Percentiles rank a stretch among this genome's conserved stretches.
Evolutionary conservation across 1,140 invertebrate genomes (phyloP).

Genomic region (Triops cancriformis): DNA sequence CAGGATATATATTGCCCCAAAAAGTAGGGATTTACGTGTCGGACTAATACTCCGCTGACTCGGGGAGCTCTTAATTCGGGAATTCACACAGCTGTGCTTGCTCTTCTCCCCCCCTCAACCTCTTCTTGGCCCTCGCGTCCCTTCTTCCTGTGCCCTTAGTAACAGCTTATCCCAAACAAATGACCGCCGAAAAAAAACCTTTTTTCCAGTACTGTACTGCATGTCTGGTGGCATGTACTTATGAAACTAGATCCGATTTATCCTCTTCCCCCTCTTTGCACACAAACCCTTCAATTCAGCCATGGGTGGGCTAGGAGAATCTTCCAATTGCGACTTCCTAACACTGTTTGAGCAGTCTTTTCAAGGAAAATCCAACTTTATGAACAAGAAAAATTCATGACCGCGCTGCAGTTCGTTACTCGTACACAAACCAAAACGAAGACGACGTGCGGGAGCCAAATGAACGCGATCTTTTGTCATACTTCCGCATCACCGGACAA

Average conservation of each 20-base stretch:
- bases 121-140: too few species aligned
- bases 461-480: not conserved
- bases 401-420: not conserved
- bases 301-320: too few species aligned
- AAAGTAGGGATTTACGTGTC: constrained; percentile 10
- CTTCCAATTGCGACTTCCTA: too few species aligned
- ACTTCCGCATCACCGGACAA: not conserved
- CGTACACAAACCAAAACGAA: not conserved
- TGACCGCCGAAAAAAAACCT: too few species aligned
- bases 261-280: too few species aligned
- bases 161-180: not conserved
- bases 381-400: too few species aligned
- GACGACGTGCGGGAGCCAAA: not conserved
- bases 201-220: too few species aligned
- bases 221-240: too few species aligned
- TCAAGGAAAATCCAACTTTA: too few species aligned
- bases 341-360: too few species aligned
- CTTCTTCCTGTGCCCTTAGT: not conserved
- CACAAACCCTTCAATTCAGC: too few species aligned
- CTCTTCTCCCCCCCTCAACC: not conserved
- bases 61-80: not conserved
- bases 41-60: not conserved
- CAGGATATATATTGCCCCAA: not conserved
- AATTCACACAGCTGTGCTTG: constrained; percentile 3
- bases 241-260: too few species aligned